A percentile compares a stretch with the other conserved stretches of the same genome.
phyloP scores from a whole-genome alignment of 2,797 vertebrate genomes.

The Zenarchopterus dispar region DNA sequence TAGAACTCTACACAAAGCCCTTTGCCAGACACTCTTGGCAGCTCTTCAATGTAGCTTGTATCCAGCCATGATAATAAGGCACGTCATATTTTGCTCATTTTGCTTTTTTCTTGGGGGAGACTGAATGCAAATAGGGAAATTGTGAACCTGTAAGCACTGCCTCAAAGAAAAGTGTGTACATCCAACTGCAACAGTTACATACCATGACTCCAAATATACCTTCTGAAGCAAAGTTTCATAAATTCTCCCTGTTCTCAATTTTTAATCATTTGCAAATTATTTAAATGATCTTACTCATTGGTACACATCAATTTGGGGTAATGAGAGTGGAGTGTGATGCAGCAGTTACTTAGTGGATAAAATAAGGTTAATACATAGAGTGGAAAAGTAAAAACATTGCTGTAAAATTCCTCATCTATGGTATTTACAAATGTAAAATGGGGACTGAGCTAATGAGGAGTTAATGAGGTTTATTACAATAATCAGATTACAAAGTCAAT shows the following conservation, averaged over 20 bases:
- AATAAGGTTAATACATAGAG: conserved; percentile 34
- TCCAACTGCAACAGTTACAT: conserved; percentile 6
- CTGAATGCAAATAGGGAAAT: conserved; percentile 54
- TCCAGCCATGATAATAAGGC: conserved; percentile 45
- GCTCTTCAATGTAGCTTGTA: conserved; percentile 37
- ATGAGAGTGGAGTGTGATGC: conserved; percentile 34
- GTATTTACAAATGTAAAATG: conserved; percentile 52
- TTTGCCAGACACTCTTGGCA: conserved; percentile 56
- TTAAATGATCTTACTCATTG: conserved; percentile 16
- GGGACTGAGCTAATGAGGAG: conserved; percentile 43
- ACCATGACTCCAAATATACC: conserved; percentile 8
- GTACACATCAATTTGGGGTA: conserved; percentile 19
- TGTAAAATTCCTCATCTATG: conserved; percentile 42
- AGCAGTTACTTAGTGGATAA: conserved; percentile 50
- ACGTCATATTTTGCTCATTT: conserved; percentile 49
- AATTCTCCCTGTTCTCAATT: background rate
- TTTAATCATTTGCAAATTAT: conserved; percentile 31
- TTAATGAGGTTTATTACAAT: conserved; percentile 55
- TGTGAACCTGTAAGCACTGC: conserved; percentile 42
- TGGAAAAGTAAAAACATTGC: conserved; percentile 29
- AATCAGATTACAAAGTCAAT: conserved; percentile 40
- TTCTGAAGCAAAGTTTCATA: background rate
- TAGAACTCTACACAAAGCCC: conserved; percentile 33
- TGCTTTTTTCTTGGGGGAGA: conserved; percentile 27
- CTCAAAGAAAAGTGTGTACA: conserved; percentile 19